Base-by-base conservation (phyloP, 2,888 invertebrate genomes). In the Rotaria sp. region DNA sequence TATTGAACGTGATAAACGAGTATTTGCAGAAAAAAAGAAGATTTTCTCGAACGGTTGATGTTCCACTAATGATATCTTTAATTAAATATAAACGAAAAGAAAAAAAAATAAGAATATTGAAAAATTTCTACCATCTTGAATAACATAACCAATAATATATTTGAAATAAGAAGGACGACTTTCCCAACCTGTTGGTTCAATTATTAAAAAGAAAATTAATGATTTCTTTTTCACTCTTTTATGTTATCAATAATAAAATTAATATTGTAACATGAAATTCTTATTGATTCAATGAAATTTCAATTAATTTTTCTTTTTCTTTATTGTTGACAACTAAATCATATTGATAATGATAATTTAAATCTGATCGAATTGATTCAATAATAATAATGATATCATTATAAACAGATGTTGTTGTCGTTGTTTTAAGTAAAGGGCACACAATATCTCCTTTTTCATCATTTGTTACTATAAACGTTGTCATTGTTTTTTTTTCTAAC, bases 171-270 rank as follows among this genome's bases (percentile, higher is more conserved):
- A 88, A 24, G 91, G 91, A 75, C 89, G 89, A 21, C 89, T 89
- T 48, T 88, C 91, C 88, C 91, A 90, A 59, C 91, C 91, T 74
- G 91, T 91, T 67, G 91, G 90, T 52, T 91, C 91, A 48, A 91
- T 21, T 7, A 52, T 24, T 50, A 4, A 52, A 52, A 52, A 52
- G n/a, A n/a, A 21, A 52, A 52, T 15, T 15, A 2, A 50, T 30
- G 15, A n/a, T 18, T 2, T 24, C 15, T 67, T 35, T 30, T 2
- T 67, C 30, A 35, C 67, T n/a, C n/a, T n/a, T n/a, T n/a, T n/a
- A n/a, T n/a, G n/a, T n/a, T n/a, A n/a, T n/a, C 67, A 35, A 67
- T 35, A 5, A 13, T 75, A 75, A 45, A 75, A 45, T 75, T 75
- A 75, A 75, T 75, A 75, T 75, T 75, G 26, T 38, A 26, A 45